These are phyloP conservation scores for Haemorhous mexicanus DNA, from an alignment of 2,113 vertebrate genomes.

Conservation along the genomic window DNA sequence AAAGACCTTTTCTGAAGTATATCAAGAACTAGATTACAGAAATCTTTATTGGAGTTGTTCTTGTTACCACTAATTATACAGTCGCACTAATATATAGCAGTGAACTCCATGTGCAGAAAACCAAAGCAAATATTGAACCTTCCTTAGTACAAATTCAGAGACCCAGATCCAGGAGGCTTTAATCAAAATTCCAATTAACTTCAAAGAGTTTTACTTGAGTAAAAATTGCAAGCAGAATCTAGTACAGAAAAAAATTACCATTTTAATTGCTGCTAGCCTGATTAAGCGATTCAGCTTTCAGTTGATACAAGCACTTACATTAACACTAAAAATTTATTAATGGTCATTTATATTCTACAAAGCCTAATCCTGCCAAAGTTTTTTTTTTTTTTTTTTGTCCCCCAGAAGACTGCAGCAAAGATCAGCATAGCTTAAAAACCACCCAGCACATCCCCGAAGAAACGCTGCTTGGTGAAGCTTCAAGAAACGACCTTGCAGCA, in stretches of 20 bases:
- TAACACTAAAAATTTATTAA: slow-evolving; percentile 30
- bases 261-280: slow-evolving; percentile 56
- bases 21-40: slow-evolving; percentile 43
- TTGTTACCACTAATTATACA: slow-evolving; percentile 24
- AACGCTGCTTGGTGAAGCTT: neutral
- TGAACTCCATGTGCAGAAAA: slow-evolving; percentile 23
- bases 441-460: neutral
- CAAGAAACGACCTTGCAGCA: neutral
- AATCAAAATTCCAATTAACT: slow-evolving; percentile 64
- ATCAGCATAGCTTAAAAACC: neutral
- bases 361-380: neutral
- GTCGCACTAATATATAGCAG: neutral
- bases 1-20: slow-evolving; percentile 13
- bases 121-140: slow-evolving; percentile 65
- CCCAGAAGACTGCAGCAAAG: neutral
- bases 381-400: neutral
- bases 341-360: slow-evolving; percentile 22
- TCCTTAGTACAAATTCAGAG: slow-evolving; percentile 26
- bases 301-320: slow-evolving; percentile 35
- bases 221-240: slow-evolving; percentile 34
- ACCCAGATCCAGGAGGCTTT: slow-evolving; percentile 42
- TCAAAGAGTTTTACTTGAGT: slow-evolving; percentile 40
- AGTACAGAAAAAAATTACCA: slow-evolving; percentile 38
- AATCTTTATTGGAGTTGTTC: slow-evolving; percentile 23
- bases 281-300: neutral